phyloP scores from a whole-genome alignment of 2,113 vertebrate species.

The Vimba vimba region DNA sequence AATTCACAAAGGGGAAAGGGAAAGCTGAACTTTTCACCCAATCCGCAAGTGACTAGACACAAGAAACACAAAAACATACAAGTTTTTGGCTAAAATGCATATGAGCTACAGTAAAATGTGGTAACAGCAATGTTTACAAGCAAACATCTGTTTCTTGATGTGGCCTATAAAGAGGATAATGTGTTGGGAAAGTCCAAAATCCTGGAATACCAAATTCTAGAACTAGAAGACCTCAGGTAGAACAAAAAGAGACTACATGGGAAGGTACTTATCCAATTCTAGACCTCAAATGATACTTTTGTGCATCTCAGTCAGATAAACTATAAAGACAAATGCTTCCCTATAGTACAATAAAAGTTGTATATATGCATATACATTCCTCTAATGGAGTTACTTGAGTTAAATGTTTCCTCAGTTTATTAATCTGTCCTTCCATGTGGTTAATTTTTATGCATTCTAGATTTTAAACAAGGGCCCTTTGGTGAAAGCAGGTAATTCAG shows the following conservation, averaged over 20 bases:
- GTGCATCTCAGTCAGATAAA: neutral
- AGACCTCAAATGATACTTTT: neutral
- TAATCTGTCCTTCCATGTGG: neutral
- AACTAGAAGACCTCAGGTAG: neutral
- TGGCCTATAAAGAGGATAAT: neutral
- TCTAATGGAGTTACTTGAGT: neutral
- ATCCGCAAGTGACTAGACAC: slow-evolving; percentile 62
- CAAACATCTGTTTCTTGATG: neutral
- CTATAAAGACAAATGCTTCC: neutral
- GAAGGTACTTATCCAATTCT: neutral
- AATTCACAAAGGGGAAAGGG: slow-evolving; percentile 73
- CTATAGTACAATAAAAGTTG: neutral
- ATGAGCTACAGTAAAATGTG: neutral
- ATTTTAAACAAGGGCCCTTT: neutral
- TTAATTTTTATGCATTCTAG: neutral
- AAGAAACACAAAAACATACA: slow-evolving; percentile 34
- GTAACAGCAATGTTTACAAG: neutral
- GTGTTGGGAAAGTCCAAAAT: neutral
- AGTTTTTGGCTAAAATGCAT: neutral
- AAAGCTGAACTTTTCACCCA: slow-evolving; percentile 74
- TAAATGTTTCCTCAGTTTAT: neutral
- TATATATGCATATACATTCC: neutral
- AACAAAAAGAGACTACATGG: neutral
- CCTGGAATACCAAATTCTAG: neutral
- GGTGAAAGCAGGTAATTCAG: neutral